Evolutionary conservation across 1,140 invertebrate species (phyloP).

Genomic region (Elymnias hypermnestra): DNA sequence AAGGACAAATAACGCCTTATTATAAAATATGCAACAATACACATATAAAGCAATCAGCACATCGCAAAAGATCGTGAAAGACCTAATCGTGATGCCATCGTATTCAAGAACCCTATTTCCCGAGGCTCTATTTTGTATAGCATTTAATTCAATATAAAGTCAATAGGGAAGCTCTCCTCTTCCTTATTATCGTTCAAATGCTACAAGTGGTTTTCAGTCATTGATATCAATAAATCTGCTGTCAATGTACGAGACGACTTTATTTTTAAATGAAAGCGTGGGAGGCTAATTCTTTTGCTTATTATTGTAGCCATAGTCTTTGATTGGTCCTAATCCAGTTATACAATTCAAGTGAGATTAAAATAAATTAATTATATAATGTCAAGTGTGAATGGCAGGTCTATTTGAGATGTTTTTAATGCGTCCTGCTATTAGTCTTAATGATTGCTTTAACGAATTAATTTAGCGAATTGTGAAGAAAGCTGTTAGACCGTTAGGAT

Average conservation of each 20-base stretch:
- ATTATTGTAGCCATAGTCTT: neutral
- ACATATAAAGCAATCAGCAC: neutral
- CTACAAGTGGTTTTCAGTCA: conserved; percentile 1
- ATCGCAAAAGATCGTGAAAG: neutral
- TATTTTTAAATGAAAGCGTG: too few species aligned
- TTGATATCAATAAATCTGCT: neutral
- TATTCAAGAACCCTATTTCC: neutral
- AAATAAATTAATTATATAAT: too few species aligned
- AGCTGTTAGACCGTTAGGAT: too few species aligned
- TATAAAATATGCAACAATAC: conserved; percentile 1
- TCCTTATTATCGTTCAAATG: conserved; percentile 1
- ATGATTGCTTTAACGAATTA: too few species aligned
- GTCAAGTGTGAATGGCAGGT: too few species aligned
- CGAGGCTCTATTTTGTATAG: neutral
- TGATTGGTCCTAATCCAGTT: too few species aligned
- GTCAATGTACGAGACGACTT: neutral
- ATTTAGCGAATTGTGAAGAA: too few species aligned
- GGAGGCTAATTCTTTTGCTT: neutral
- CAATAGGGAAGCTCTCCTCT: neutral
- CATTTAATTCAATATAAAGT: neutral
- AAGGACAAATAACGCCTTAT: too few species aligned
- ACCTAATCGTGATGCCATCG: neutral
- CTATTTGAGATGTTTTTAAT: too few species aligned
- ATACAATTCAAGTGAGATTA: too few species aligned
- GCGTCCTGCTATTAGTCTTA: too few species aligned